Conservation (phyloP, 2,888 invertebrate genomes). For the Idaea aversata region DNA sequence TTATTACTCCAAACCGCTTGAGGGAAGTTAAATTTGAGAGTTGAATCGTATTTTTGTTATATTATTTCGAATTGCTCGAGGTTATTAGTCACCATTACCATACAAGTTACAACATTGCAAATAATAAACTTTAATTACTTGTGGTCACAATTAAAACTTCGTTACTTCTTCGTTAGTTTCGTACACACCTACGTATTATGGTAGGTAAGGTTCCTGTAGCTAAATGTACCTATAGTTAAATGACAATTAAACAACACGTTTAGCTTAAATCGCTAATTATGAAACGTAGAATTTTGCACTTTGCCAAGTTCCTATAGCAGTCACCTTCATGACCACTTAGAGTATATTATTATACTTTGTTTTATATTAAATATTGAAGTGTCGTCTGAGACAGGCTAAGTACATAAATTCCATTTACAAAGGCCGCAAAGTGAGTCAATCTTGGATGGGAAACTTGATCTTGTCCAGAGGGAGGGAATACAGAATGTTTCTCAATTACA, state of each 20-base stretch:
- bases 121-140: neutral
- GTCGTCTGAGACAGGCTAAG: neutral
- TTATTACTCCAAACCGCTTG: neutral
- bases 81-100: neutral
- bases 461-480: conserved; percentile 18
- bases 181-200: neutral
- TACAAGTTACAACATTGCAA: neutral
- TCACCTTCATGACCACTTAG: no score
- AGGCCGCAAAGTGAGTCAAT: conserved; percentile 23
- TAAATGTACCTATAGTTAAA: neutral
- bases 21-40: neutral
- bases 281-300: no score
- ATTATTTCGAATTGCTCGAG: neutral
- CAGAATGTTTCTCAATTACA: conserved; percentile 25
- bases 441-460: conserved; percentile 28
- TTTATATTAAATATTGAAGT: neutral
- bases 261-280: no score
- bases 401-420: conserved; percentile 20
- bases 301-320: no score
- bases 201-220: neutral
- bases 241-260: no score
- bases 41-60: neutral
- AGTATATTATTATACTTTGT: neutral
- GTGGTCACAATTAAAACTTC: neutral
- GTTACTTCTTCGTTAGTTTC: neutral